These are phyloP conservation scores for Anastrepha ludens DNA, from an alignment of 1,140 invertebrate genomes.

Conservation along the genomic window DNA sequence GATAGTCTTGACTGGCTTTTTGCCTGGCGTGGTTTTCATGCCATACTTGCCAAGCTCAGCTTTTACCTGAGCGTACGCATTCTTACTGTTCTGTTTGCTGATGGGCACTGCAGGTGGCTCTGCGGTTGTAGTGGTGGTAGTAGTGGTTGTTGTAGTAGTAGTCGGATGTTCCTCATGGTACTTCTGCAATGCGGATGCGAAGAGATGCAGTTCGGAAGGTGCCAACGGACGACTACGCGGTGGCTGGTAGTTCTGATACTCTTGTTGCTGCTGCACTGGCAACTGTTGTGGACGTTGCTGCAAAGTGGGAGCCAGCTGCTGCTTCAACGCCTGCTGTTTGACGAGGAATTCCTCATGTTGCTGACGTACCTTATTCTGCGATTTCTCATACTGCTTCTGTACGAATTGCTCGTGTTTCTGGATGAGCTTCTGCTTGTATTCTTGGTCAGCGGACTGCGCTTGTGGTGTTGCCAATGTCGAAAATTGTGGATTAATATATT, in stretches of 20 bases:
- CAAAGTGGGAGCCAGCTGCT: slow-evolving; percentile 73
- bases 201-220: slow-evolving; percentile 74
- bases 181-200: slow-evolving; percentile 74
- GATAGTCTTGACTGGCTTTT: slow-evolving; percentile 72
- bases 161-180: slow-evolving; percentile 76
- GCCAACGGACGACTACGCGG: slow-evolving; percentile 69
- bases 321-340: slow-evolving; percentile 79
- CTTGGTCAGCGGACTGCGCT: slow-evolving; percentile 76
- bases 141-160: slow-evolving; percentile 74
- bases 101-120: slow-evolving; percentile 70
- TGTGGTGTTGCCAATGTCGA: slow-evolving; percentile 66
- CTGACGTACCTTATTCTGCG: slow-evolving; percentile 80
- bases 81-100: slow-evolving; percentile 59
- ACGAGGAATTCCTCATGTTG: slow-evolving; percentile 79
- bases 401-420: slow-evolving; percentile 83
- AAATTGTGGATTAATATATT: slow-evolving; percentile 74
- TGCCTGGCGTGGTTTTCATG: slow-evolving; percentile 62
- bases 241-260: slow-evolving; percentile 58
- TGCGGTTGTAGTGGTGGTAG: slow-evolving; percentile 67
- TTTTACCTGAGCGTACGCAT: slow-evolving; percentile 68
- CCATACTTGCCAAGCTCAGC: slow-evolving; percentile 68
- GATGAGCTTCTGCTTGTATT: slow-evolving; percentile 78
- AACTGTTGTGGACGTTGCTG: slow-evolving; percentile 60
- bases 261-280: slow-evolving; percentile 57
- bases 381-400: slow-evolving; percentile 81